phyloP scores from a whole-genome alignment of 2,113 vertebrate genomes.

The Nettapus auritus region DNA sequence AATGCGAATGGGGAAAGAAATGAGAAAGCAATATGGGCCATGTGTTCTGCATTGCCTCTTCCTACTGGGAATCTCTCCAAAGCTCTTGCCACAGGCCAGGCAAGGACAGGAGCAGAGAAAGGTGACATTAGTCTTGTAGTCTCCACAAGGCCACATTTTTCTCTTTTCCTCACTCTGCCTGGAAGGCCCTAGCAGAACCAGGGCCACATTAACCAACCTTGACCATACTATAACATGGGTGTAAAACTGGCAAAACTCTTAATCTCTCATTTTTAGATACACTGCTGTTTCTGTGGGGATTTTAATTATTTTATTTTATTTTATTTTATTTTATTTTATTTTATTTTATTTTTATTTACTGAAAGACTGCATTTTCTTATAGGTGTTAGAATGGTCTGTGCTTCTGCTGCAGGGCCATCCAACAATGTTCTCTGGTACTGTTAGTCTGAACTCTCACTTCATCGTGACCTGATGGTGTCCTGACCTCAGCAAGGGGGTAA shows the following conservation, averaged over 20 bases:
- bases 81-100: background rate
- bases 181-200: background rate
- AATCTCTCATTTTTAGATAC: background rate
- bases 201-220: background rate
- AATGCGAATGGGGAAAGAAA: background rate
- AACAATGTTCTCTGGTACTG: background rate
- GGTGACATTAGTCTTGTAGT: background rate
- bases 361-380: background rate
- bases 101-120: background rate
- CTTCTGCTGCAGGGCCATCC: background rate
- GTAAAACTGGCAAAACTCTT: background rate
- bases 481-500: background rate
- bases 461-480: background rate
- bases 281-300: background rate
- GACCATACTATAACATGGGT: background rate
- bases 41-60: background rate
- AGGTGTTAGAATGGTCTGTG: background rate
- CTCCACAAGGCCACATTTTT: background rate
- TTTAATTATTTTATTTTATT: background rate
- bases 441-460: background rate
- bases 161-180: background rate
- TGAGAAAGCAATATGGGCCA: background rate
- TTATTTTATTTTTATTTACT: background rate
- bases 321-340: background rate
- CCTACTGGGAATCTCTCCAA: background rate